A percentile compares a stretch with the other conserved stretches of the same genome.
These are phyloP conservation scores for Tetragonula clypearis DNA, from an alignment of 1,140 invertebrate genomes.

Conservation along the genomic window DNA sequence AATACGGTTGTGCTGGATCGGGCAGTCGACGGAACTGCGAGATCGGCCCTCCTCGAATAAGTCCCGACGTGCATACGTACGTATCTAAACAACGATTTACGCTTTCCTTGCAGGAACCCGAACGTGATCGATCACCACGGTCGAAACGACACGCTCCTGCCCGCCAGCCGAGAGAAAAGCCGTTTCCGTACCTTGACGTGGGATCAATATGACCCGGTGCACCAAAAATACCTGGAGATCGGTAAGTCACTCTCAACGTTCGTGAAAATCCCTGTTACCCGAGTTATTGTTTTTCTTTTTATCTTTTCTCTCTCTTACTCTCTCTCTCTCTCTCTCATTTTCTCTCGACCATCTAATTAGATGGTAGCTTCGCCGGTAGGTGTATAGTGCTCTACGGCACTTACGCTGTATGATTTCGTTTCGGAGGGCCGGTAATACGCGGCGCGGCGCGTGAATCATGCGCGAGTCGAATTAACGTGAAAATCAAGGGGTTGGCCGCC, in stretches of 20 bases:
- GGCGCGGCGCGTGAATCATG: background rate
- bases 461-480: slow-evolving; percentile 50
- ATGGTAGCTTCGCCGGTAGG: too few relatives aligned
- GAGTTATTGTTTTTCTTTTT: background rate
- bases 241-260: slow-evolving; percentile 83
- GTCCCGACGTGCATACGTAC: background rate
- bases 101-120: slow-evolving; percentile 87
- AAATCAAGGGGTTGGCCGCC: slow-evolving; percentile 34
- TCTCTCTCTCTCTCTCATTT: background rate
- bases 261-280: background rate
- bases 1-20: background rate
- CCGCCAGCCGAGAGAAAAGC: slow-evolving; percentile 90
- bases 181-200: slow-evolving; percentile 91
- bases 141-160: slow-evolving; percentile 87
- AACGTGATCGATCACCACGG: slow-evolving; percentile 87
- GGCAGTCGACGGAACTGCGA: background rate
- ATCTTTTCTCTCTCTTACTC: too few relatives aligned
- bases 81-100: slow-evolving; percentile 18
- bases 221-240: slow-evolving; percentile 96
- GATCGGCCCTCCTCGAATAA: background rate
- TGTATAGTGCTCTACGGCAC: background rate
- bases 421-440: slow-evolving; percentile 1
- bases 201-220: slow-evolving; percentile 94
- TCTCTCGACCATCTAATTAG: background rate
- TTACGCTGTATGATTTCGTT: background rate